Percentiles rank a stretch among this genome's conserved stretches.
phyloP scores from a whole-genome alignment of 2,888 invertebrate genomes.

The Macropis europaea region DNA sequence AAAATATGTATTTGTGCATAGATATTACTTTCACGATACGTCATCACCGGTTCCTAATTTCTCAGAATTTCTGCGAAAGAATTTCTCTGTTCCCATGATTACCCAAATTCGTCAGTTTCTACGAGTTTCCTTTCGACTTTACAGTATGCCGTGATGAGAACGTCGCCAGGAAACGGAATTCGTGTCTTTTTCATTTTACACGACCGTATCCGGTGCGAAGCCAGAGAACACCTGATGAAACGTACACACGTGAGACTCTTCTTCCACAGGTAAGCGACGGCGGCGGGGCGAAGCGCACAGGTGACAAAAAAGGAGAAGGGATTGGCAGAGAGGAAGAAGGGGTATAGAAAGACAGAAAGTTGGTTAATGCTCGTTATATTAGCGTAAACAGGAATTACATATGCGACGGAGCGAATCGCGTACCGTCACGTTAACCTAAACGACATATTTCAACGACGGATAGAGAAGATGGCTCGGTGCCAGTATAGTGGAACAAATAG shows the following conservation, averaged over 20 bases:
- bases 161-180: too few species aligned
- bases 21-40: too few species aligned
- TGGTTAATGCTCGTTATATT: slow-evolving; percentile 73
- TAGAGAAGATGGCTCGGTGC: slow-evolving; percentile 61
- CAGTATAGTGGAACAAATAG: slow-evolving; percentile 65
- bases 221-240: slow-evolving; percentile 59
- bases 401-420: slow-evolving; percentile 75
- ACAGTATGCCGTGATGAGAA: too few species aligned
- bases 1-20: too few species aligned
- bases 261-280: background rate
- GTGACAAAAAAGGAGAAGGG: background rate
- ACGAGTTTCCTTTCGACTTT: too few species aligned
- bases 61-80: too few species aligned
- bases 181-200: slow-evolving; percentile 64
- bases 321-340: background rate
- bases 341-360: slow-evolving; percentile 54
- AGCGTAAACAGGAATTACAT: slow-evolving; percentile 76
- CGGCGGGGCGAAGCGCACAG: background rate
- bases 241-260: slow-evolving; percentile 43
- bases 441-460: slow-evolving; percentile 73
- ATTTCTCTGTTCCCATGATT: too few species aligned
- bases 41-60: too few species aligned
- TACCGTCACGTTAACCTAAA: slow-evolving; percentile 77
- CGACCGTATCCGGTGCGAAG: slow-evolving; percentile 60
- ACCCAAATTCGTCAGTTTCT: too few species aligned